These are phyloP conservation scores for Delichon dasypus DNA, from an alignment of 2,797 vertebrate species.

Conservation along the genomic window DNA sequence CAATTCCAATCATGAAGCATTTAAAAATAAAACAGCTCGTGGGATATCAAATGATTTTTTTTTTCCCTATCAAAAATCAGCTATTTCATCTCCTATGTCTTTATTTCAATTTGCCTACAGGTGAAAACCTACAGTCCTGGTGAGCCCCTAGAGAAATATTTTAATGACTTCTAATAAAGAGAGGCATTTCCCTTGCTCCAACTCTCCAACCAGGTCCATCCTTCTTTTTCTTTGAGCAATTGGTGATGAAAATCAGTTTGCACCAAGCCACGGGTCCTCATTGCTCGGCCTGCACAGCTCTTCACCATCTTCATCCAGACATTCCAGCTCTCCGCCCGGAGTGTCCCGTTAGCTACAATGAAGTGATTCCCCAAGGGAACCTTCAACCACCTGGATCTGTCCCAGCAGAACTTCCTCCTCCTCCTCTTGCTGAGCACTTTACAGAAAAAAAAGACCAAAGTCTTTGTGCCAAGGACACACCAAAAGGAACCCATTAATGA, in stretches of 20 bases:
- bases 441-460: neutral
- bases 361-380: neutral
- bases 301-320: neutral
- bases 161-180: neutral
- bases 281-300: neutral
- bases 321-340: neutral
- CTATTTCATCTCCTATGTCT: neutral
- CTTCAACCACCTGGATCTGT: neutral
- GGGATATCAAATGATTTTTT: neutral
- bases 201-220: neutral
- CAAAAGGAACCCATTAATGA: neutral
- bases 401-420: neutral
- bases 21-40: constrained; percentile 8
- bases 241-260: neutral
- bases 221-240: neutral
- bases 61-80: neutral
- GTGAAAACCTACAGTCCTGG: neutral
- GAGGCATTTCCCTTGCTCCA: neutral
- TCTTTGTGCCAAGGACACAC: neutral
- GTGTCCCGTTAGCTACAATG: rapidly evolving
- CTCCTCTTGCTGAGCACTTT: neutral
- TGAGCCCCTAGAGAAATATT: neutral
- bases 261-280: neutral
- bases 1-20: neutral
- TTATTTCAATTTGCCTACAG: neutral